Base-by-base conservation (phyloP, 2,113 vertebrate genomes). In the Chloropsis hardwickii region DNA sequence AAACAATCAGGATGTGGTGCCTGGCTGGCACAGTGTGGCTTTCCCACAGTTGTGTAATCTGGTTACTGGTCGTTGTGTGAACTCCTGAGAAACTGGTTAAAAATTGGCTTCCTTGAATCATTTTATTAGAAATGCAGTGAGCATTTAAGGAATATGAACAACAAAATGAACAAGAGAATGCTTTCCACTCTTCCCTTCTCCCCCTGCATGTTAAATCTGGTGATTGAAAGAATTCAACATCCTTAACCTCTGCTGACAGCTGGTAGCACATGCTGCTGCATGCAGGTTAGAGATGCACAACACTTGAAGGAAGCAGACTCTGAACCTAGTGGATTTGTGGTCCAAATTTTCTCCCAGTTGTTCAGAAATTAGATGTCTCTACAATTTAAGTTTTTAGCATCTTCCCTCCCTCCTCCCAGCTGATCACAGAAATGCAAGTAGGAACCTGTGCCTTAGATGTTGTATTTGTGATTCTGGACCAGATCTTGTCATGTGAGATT, bases 21-120 rank as follows among this genome's bases (percentile, higher is more conserved):
- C 66, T 91, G 61, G 78, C 73, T 87, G 94, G 91, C 70, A 42
- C 8, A 0, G 31, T 11, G 50, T 67, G 64, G 47, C 14, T 90
- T 95, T 96, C 81, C 88, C 92, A 90, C 81, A 88, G 93, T 94
- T 96, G 93, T 69, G 81, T 90, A 88, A 88, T 81, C 72, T 86
- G 74, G 88, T 90, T 82, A 25, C 58, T 1, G 10, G 44, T 50
- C 85, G 56, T 56, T 71, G 72, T 81, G 64, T 0, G 50, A 83
- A 24, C 66, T 86, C 78, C 64, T 37, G 77, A 86, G 86, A 84
- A 67, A 56, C 2, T 86, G 33, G 64, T 86, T 28, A 42, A 45
- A 83, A 81, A 37, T 44, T 60, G 56, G 47, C 58, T 90, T 74
- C 61, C 44, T 89, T 86, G 20, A 74, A 51, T 72, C 44, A 37